Evolutionary conservation across 2,888 invertebrate species (phyloP), one percentile per base, ranked within the genome.

Genomic region (Chrysotoxum bicinctum): DNA sequence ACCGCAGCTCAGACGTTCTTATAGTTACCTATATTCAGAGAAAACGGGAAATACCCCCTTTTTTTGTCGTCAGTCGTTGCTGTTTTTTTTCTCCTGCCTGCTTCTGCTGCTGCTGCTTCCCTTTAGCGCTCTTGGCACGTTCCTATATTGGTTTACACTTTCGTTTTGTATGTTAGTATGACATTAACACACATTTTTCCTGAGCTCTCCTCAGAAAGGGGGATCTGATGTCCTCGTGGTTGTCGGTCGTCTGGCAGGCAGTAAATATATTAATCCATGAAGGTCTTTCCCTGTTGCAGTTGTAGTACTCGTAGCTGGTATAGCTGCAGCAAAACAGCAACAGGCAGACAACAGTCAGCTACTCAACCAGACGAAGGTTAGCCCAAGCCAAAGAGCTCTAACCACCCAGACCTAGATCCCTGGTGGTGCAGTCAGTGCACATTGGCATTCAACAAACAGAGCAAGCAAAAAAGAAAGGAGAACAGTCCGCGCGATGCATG

Each of bases 111-210:
- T 12, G 5, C 37, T 58, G 50, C 40, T 64, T 37, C 58, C 56
- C 43, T 48, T 58, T 58, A 40, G 3, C 3, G 58, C 75, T 56
- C 54, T 80, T 80, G 76, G 76, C 84, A 85, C 84, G 84, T 80
- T 66, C 66, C 72, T 68, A 35, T 50, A 50, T 37, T 35, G 35
- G 50, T 45, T 43, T 50, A 66, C 66, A 62, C 80, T 64, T 73
- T 77, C 76, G 77, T 37, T 85, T 73, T 77, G 68, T 85, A 60
- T 80, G 80, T 80, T 80, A 76, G 80, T 85, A 68, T 80, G 80
- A 81, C 85, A 73, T 81, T 69, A 80, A 76, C 73, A 77, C 80
- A 74, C 40, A 85, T 76, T 76, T 72, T 73, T 72, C 56, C 62
- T 7, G 54, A 48, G 56, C 60, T 19, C 54, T 45, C 64, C 19